Evolutionary conservation across 2,888 invertebrate species (phyloP).

Genomic region (Nebria brevicollis): DNA sequence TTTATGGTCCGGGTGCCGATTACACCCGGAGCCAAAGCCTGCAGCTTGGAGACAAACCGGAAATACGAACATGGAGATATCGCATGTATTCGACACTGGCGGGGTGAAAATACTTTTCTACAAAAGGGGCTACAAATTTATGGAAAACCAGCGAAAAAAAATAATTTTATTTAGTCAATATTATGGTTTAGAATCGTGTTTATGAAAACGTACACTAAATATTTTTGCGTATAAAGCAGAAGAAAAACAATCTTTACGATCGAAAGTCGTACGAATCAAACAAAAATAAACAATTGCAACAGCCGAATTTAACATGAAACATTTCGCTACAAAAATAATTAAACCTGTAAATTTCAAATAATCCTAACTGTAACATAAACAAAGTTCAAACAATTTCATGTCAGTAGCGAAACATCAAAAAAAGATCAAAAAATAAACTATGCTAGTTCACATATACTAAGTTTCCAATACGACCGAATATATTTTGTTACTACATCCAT

Average conservation of each 20-base stretch:
- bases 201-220: not conserved
- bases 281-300: not conserved
- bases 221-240: not conserved
- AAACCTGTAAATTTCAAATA: conserved; percentile 27
- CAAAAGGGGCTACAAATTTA: too few species aligned
- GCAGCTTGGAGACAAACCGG: conserved; percentile 26
- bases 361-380: conserved; percentile 24
- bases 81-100: not conserved
- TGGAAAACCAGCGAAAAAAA: not conserved
- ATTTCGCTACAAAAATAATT: conserved; percentile 34
- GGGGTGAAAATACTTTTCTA: too few species aligned
- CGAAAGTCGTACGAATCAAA: not conserved
- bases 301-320: not conserved
- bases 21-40: conserved; percentile 31
- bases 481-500: not conserved
- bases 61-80: conserved; percentile 33
- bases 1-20: conserved; percentile 42
- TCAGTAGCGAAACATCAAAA: conserved; percentile 4
- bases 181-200: not conserved
- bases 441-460: not conserved
- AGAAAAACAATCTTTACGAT: not conserved
- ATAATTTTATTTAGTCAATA: not conserved
- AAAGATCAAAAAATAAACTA: conserved; percentile 9
- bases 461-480: not conserved
- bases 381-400: conserved; percentile 29